Percentiles rank a stretch among this genome's conserved stretches.
Evolutionary conservation across 1,140 invertebrate species (phyloP).

Genomic region (Drosophila cardini): DNA sequence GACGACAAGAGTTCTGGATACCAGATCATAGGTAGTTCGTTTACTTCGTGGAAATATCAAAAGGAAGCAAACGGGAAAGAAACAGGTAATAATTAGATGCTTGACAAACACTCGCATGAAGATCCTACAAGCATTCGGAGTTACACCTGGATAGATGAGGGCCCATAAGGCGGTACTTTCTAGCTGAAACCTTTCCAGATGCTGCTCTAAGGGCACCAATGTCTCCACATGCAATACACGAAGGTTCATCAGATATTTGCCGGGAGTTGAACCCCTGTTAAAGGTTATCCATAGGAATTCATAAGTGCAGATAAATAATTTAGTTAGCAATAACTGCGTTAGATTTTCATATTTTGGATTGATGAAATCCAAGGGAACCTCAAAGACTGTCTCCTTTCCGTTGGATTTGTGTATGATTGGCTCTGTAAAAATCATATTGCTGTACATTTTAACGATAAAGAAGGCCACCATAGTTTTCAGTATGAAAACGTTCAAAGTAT

Average conservation of each 20-base stretch:
- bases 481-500: constrained; percentile 88
- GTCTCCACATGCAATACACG: constrained; percentile 91
- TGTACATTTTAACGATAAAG: constrained; percentile 88
- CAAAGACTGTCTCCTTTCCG: constrained; percentile 37
- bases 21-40: constrained; percentile 92
- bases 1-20: constrained; percentile 93
- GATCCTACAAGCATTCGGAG: constrained; percentile 87
- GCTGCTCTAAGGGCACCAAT: constrained; percentile 85
- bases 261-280: constrained; percentile 92
- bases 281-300: constrained; percentile 81
- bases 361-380: constrained; percentile 38
- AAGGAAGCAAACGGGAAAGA: constrained; percentile 92
- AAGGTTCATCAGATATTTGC: constrained; percentile 92
- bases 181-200: constrained; percentile 24
- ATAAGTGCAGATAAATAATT: constrained; percentile 53
- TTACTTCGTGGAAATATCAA: constrained; percentile 91
- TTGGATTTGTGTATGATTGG: constrained; percentile 30
- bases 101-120: constrained; percentile 91
- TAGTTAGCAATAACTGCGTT: constrained; percentile 44
- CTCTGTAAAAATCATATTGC: constrained; percentile 74
- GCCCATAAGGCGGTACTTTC: constrained; percentile 85
- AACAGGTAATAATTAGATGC: constrained; percentile 91
- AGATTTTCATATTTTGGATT: constrained; percentile 44
- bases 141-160: constrained; percentile 87
- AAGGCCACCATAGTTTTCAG: constrained; percentile 92